Conservation (phyloP, 2,888 invertebrate genomes). For the Exocentrus adspersus region DNA sequence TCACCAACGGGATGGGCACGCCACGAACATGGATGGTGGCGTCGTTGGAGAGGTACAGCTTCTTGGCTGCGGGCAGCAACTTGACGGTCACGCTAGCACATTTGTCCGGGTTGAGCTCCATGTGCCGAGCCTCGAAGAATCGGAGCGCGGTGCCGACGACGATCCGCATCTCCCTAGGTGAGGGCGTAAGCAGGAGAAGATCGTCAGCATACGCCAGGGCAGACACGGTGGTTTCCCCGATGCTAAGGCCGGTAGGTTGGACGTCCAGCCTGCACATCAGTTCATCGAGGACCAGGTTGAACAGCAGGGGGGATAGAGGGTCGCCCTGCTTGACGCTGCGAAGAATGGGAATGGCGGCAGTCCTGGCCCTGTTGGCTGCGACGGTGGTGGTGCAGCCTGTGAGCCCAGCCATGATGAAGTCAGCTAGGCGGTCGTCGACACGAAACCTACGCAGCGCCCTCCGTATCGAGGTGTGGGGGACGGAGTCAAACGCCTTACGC, state of each 20-base stretch:
- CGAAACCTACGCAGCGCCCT: slow-evolving; percentile 28
- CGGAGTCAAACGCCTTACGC: slow-evolving; percentile 44
- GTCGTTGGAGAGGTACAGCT: slow-evolving; percentile 2
- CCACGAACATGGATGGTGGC: slow-evolving; percentile 15
- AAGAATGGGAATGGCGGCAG: slow-evolving; percentile 3
- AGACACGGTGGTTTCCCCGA: neutral
- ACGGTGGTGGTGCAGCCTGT: slow-evolving; percentile 24
- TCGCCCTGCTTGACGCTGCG: slow-evolving; percentile 38
- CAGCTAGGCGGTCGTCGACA: slow-evolving; percentile 2
- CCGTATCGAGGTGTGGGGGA: slow-evolving; percentile 31
- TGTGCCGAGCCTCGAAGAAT: neutral
- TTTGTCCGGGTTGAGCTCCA: slow-evolving; percentile 10
- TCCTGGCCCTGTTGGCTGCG: neutral
- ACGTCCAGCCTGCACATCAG: slow-evolving; percentile 2
- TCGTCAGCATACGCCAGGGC: slow-evolving; percentile 37
- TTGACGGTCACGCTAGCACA: slow-evolving; percentile 8
- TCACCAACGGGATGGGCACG: no score
- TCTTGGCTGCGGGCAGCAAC: slow-evolving; percentile 13
- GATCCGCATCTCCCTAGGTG: neutral
- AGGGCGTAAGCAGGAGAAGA: slow-evolving; percentile 15
- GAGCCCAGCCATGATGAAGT: slow-evolving; percentile 23
- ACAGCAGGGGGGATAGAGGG: slow-evolving; percentile 30
- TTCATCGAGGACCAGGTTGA: slow-evolving; percentile 32
- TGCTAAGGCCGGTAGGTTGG: slow-evolving; percentile 4
- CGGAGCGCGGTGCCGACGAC: neutral